A percentile compares a stretch with the other conserved stretches of the same genome.
These are phyloP conservation scores for Erythrocercus mccallii DNA, from an alignment of 2,113 vertebrate species.

Conservation along the genomic window DNA sequence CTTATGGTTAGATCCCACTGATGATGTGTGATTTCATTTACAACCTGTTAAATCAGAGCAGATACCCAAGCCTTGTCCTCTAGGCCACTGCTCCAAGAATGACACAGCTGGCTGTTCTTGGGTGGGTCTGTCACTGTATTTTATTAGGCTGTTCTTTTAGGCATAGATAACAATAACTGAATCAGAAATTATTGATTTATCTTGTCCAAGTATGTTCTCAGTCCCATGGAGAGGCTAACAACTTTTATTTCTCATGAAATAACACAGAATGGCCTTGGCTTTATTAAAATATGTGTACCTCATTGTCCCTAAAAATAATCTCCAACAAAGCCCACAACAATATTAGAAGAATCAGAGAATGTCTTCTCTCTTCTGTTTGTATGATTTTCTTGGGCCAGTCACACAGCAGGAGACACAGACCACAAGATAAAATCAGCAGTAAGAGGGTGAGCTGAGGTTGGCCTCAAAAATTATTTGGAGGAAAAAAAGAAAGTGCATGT, in stretches of 20 bases:
- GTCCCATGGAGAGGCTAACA: not conserved
- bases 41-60: not conserved
- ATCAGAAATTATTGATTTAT: not conserved
- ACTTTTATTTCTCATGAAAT: not conserved
- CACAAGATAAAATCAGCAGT: not conserved
- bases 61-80: not conserved
- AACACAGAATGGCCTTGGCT: not conserved
- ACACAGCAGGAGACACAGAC: not conserved
- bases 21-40: not conserved
- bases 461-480: not conserved
- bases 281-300: not conserved
- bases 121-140: not conserved
- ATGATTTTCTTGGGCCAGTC: not conserved
- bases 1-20: not conserved
- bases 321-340: accelerated
- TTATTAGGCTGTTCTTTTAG: not conserved
- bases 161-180: not conserved
- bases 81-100: not conserved
- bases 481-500: not conserved
- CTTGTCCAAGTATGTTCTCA: not conserved
- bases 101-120: not conserved
- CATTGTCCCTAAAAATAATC: accelerated
- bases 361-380: not conserved
- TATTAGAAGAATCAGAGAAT: not conserved
- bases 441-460: not conserved